A percentile compares a stretch with the other conserved stretches of the same genome.
These are phyloP conservation scores for Crypturellus undulatus DNA, from an alignment of 2,113 vertebrate species.

Conservation along the genomic window DNA sequence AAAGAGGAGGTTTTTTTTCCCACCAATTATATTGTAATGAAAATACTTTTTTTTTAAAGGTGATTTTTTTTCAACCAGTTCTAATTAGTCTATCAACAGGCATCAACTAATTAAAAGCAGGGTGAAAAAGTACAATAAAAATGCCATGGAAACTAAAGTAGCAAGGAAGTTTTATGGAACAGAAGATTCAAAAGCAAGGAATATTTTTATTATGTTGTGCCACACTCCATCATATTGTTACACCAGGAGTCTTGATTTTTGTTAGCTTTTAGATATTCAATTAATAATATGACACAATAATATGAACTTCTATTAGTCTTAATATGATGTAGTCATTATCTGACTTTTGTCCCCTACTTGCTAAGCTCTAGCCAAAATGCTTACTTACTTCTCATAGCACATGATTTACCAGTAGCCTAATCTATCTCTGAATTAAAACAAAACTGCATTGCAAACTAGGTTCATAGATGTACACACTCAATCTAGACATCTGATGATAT, in stretches of 20 bases:
- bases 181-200: not conserved
- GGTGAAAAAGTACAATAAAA: not conserved
- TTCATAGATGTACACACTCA: not conserved
- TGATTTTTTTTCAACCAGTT: not conserved
- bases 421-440: not conserved
- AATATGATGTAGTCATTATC: not conserved
- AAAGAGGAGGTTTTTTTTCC: not conserved
- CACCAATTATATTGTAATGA: not conserved
- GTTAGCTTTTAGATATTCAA: not conserved
- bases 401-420: not conserved
- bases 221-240: too few relatives aligned
- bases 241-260: not conserved
- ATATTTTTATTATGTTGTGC: not conserved
- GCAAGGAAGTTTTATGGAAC: not conserved
- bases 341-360: not conserved
- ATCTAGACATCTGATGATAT: not conserved
- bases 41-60: not conserved
- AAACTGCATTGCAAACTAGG: not conserved
- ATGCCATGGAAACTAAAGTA: not conserved
- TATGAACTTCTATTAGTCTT: not conserved
- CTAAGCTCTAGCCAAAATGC: not conserved
- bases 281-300: not conserved
- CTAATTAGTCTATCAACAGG: not conserved
- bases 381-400: not conserved
- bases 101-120: slow-evolving; percentile 13